These are phyloP conservation scores for Threskiornis aethiopicus DNA, from an alignment of 2,797 vertebrate species.

Conservation along the genomic window DNA sequence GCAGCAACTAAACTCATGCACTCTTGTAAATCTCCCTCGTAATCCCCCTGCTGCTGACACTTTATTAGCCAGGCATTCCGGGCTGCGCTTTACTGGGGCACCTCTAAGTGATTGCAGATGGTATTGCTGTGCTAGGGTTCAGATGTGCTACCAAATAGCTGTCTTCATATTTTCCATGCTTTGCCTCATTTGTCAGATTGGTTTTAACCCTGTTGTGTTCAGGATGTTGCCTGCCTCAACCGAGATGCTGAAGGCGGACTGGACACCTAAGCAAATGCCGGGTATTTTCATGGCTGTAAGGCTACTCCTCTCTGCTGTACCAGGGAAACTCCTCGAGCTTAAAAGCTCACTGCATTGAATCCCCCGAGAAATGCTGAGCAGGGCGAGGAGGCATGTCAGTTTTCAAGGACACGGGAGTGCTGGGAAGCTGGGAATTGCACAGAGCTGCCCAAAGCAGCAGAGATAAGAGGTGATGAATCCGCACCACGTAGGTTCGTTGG, in stretches of 20 bases:
- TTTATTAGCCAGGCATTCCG: constrained; percentile 76
- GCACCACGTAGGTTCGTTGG: fast-evolving
- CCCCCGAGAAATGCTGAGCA: not conserved
- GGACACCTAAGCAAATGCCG: not conserved
- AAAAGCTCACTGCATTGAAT: not conserved
- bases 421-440: not conserved
- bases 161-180: constrained; percentile 68
- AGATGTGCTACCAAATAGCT: constrained; percentile 68
- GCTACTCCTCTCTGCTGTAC: not conserved
- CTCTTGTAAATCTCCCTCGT: constrained; percentile 73
- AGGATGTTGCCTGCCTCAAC: not conserved
- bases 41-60: constrained; percentile 74
- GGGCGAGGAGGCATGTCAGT: not conserved
- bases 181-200: constrained; percentile 55
- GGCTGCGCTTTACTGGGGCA: constrained; percentile 66
- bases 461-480: not conserved
- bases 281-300: not conserved
- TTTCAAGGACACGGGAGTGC: not conserved
- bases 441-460: not conserved
- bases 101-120: constrained; percentile 72
- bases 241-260: not conserved
- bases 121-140: constrained; percentile 48
- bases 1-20: constrained; percentile 67
- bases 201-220: constrained; percentile 67
- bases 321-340: not conserved